Base-by-base conservation (phyloP, 2,113 vertebrate genomes). In the Galbula dea region DNA sequence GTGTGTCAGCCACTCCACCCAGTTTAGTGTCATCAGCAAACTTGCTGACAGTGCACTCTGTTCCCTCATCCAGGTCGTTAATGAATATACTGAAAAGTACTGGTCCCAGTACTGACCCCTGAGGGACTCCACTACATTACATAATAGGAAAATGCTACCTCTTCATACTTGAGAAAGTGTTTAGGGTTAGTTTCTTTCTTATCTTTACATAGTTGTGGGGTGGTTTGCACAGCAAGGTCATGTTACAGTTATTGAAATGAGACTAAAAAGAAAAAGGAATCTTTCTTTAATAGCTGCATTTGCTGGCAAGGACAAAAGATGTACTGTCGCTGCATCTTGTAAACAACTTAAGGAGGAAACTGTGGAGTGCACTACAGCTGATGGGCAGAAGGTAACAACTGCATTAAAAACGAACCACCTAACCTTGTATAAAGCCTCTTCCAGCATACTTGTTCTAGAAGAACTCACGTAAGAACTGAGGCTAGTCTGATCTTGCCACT, bases 261-360 rank as follows among this genome's bases (percentile, higher is more conserved):
- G 49, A 69, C 10, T 1, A 2, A 2, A 23, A 36, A 66, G 61
- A 55, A 92, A 34, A n/a, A 65, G 90, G 85, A 78, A 72, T 62
- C 82, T 73, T 71, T 41, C 79, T 57, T 94, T 84, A 96, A 96
- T 89, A 95, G 86, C 93, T 96, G 88, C 77, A 90, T 94, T 93
- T 98, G 83, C 91, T 97, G 95, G 72, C 88, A 92, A 92, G 93
- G 89, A 97, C 95, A 96, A 97, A 96, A 92, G 54, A 84, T 39
- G 7, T 62, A 54, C 89, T 67, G 7, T 83, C 5, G 6, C 68
- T 94, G 82, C 88, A 73, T 90, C 97, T 97, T 95, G 86, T 95
- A 95, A 96, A 95, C 92, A 97, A 41, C 75, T 52, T 22, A 63
- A 69, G 85, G 73, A 93, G 52, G 30, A 79, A 83, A 90, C 11